Evolutionary conservation across 2,888 invertebrate genomes (phyloP).

Genomic region (Phrixothrix hirtus): DNA sequence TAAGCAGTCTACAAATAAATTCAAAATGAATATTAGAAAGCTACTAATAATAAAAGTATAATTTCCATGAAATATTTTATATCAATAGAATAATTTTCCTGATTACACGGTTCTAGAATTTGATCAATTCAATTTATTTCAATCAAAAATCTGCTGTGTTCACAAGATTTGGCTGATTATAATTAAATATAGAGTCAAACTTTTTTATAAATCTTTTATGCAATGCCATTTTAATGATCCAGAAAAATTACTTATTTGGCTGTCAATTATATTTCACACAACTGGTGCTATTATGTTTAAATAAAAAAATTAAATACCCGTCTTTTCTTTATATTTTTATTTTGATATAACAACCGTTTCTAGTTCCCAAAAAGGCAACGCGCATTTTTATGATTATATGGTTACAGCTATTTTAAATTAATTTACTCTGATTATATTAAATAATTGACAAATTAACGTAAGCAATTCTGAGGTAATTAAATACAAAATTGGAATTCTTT

Average conservation of each 20-base stretch:
- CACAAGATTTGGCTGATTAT: neutral
- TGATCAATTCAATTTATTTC: neutral
- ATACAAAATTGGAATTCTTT: no score
- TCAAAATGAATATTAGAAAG: no score
- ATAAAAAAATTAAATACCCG: neutral
- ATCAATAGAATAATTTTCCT: neutral
- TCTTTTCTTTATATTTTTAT: neutral
- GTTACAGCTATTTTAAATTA: no score
- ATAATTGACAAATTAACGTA: no score
- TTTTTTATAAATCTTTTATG: neutral
- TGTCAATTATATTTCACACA: slow-evolving; percentile 8
- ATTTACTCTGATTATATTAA: no score
- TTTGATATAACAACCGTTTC: neutral
- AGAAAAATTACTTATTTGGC: slow-evolving; percentile 4
- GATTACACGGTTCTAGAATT: no score
- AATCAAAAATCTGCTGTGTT: neutral
- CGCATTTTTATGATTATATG: neutral
- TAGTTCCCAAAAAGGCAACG: slow-evolving; percentile 1
- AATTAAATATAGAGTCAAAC: neutral
- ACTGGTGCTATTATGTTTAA: slow-evolving; percentile 4
- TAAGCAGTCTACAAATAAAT: no score
- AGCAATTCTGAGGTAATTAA: no score
- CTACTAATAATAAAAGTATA: no score
- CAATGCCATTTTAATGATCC: slow-evolving; percentile 5
- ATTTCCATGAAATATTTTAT: no score